Base-by-base conservation (phyloP, 2,888 invertebrate genomes). In the Tridacna gigas region DNA sequence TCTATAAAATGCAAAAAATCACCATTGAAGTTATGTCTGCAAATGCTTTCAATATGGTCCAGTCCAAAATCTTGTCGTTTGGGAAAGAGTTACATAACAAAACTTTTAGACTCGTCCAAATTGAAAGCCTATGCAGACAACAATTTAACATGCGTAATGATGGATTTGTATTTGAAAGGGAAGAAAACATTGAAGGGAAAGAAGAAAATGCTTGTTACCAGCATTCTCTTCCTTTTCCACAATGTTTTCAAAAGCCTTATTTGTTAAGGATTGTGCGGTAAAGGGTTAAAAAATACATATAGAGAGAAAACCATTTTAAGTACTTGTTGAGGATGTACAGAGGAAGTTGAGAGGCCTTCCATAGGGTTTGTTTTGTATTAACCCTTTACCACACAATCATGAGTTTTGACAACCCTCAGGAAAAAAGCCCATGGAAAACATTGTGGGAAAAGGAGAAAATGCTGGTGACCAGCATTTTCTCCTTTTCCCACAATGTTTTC, bases 391-490 rank as follows among this genome's bases (percentile, higher is more conserved):
- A 2, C 2, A 56, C 56, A 56, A 5, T n/a, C 56, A 2, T 20
- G 2, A 9, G 56, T 56, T 2, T 56, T 56, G 9, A 56, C 2
- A 9, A 20, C 9, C 56, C 56, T 56, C n/a, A n/a, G n/a, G n/a
- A n/a, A n/a, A n/a, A n/a, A n/a, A n/a, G n/a, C n/a, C n/a, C n/a
- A n/a, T n/a, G n/a, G n/a, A n/a, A n/a, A 66, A 28, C 26, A 66
- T 28, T 66, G 66, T 66, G 66, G 66, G 18, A 66, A 66, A 66
- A 9, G 37, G 26, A 66, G 26, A 26, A 66, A 66, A 28, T 66
- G 66, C 66, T 26, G 13, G 26, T 1, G 0, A 28, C 13, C 25
- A 66, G 66, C 37, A 37, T 37, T 37, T 37, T 37, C 37, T 37
- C 37, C 37, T 37, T 37, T 37, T 37, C 37, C 37, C 37, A 2